These are phyloP conservation scores for Cerceris ruficornis DNA, from an alignment of 2,888 invertebrate genomes.

Conservation along the genomic window DNA sequence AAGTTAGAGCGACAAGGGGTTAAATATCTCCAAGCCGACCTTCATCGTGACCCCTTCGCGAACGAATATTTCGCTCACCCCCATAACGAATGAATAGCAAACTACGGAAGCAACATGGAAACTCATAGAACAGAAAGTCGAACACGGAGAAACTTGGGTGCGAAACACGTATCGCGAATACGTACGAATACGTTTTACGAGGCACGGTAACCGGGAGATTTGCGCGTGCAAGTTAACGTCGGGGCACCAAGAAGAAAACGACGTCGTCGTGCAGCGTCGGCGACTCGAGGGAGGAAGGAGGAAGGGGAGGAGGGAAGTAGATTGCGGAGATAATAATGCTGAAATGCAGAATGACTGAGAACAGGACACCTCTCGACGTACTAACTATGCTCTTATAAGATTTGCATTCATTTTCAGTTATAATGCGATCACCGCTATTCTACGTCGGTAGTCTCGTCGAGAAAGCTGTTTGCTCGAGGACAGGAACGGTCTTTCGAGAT, in stretches of 20 bases:
- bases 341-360: slow-evolving; percentile 18
- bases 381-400: slow-evolving; percentile 30
- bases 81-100: too few species aligned
- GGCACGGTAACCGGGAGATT: background rate
- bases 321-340: slow-evolving; percentile 38
- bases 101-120: background rate
- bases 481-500: slow-evolving; percentile 12
- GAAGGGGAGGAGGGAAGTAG: slow-evolving; percentile 1
- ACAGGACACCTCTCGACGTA: slow-evolving; percentile 22
- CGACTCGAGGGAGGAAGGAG: background rate
- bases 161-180: slow-evolving; percentile 8
- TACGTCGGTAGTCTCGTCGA: background rate
- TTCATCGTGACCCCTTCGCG: too few species aligned
- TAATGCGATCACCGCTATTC: slow-evolving; percentile 29
- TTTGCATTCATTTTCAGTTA: slow-evolving; percentile 43
- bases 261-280: background rate
- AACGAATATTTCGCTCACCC: too few species aligned
- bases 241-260: slow-evolving; percentile 1
- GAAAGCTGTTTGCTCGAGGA: slow-evolving; percentile 17
- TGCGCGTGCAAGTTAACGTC: background rate
- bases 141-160: background rate
- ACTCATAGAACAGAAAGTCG: background rate
- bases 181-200: slow-evolving; percentile 8
- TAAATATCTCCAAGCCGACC: too few species aligned
- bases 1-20: too few species aligned